Evolutionary conservation across 2,888 invertebrate species (phyloP), one percentile per base, ranked within the genome.

Genomic region (Spatulosminthurus flaviceps): DNA sequence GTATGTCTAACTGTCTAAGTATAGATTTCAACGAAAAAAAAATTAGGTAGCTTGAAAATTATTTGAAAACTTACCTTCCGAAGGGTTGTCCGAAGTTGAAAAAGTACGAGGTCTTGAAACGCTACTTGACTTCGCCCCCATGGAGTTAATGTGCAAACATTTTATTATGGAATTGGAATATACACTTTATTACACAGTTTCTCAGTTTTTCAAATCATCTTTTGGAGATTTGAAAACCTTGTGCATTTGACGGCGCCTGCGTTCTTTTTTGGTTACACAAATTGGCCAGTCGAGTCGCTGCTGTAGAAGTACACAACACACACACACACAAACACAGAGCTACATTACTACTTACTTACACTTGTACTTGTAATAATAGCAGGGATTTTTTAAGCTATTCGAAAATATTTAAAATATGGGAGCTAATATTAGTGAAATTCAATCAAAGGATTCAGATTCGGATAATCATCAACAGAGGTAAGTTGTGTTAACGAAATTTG

Each of bases 31-130:
- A 51, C 13, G 67, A n/a, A 67, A 67, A 67, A 43, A 72, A 51
- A 70, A 34, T 16, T 70, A 21, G 21, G 34, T n/a, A n/a, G n/a
- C n/a, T n/a, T 22, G 7, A 0, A 21, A 34, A 51, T 9, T 70
- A 34, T 26, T 19, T 5, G n/a, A 19, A 28, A 41, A 71, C 61
- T 75, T 51, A 77, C 77, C 77, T 77, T 77, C 71, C 16, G 80
- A 77, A 22, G 81, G 51, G 73, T 80, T 81, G 29, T 83, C 83
- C 5, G 83, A 83, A n/a, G 79, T 80, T 70, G 83, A 83, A 75
- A 80, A 83, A 74, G 83, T 82, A 69, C 83, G 77, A 78, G 83
- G 82, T 79, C 83, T 71, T 76, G 82, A 81, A 13, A 81, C 81
- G 19, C 81, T 81, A 77, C 80, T 81, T 42, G 82, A 80, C 80